Base-by-base conservation (phyloP, 2,797 vertebrate genomes). In the Hyperoplus immaculatus region DNA sequence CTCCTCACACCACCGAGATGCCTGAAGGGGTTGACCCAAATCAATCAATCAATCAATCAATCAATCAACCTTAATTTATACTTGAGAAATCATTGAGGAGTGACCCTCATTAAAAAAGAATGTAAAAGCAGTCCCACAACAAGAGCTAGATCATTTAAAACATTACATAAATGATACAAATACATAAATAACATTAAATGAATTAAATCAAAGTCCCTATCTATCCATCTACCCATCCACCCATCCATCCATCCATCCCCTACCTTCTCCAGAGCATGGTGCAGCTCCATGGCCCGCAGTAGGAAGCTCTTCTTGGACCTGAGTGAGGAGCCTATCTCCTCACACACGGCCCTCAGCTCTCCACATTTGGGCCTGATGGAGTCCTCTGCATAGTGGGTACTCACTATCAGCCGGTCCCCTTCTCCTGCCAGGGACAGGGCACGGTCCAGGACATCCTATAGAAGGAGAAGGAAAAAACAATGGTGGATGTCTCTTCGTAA, bases 351-450 rank as follows among this genome's bases (percentile, higher is more conserved):
- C 65, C 93, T 92, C 76, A 99, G 96, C 90, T 99, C 98, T 4
- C 83, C 93, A 87, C 98, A 98, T 92, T 99, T 99, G 8, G 98
- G 97, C 76, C 94, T 93, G 90, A 99, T 97, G 68, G 97, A 98
- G 93, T 99, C 98, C 85, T 98, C 95, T 0, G 98, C 98, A 0
- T 99, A 99, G 93, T 99, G 98, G 50, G 95, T 96, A 74, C 91
- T 95, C 61, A 96, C 91, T 14, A 98, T 97, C 78, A 99, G 95
- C 59, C 73, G 71, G 84, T 97, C 96, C 0, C 96, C 96, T 42
- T 97, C 96, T 0, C 83, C 82, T 0, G 95, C 95, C 68, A 99
- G 92, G 10, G 93, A 81, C 70, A 93, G 88, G 16, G 97, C 97
- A 16, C 84, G 88, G 76, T 95, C 94, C 73, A 98, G 41, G 0